phyloP scores from a whole-genome alignment of 2,113 vertebrate species.

The Rynchops niger region DNA sequence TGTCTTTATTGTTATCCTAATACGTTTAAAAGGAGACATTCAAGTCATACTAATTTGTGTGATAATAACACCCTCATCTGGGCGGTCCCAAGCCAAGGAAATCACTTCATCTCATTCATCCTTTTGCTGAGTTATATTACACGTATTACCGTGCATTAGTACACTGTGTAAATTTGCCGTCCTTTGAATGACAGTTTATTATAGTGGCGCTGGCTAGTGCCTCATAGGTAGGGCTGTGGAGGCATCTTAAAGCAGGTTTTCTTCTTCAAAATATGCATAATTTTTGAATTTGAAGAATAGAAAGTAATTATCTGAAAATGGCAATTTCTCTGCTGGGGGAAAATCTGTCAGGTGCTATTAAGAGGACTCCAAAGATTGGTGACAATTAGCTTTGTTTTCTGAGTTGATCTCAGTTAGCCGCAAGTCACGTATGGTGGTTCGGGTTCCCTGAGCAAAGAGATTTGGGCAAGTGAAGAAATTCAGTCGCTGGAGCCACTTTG shows the following conservation, averaged over 20 bases:
- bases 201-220: neutral
- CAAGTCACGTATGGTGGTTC: fast-evolving
- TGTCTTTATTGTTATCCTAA: constrained; percentile 62
- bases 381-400: neutral
- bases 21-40: constrained; percentile 60
- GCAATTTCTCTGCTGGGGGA: neutral
- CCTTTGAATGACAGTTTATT: constrained; percentile 5
- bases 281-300: neutral
- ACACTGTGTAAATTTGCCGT: constrained; percentile 25
- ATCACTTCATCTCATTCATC: constrained; percentile 53
- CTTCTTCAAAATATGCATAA: neutral
- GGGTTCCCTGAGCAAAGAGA: fast-evolving
- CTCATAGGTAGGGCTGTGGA: neutral
- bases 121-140: constrained; percentile 54
- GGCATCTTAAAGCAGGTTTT: neutral
- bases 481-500: neutral
- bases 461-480: neutral
- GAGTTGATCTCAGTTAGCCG: neutral
- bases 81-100: constrained; percentile 54
- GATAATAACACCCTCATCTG: constrained; percentile 63
- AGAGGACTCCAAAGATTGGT: neutral
- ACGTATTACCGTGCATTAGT: constrained; percentile 45
- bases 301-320: neutral
- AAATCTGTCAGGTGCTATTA: neutral
- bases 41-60: constrained; percentile 48